Percentiles rank a stretch among this genome's conserved stretches.
Conservation (phyloP, 2,888 invertebrate genomes). For the Argyresthia albistria region DNA sequence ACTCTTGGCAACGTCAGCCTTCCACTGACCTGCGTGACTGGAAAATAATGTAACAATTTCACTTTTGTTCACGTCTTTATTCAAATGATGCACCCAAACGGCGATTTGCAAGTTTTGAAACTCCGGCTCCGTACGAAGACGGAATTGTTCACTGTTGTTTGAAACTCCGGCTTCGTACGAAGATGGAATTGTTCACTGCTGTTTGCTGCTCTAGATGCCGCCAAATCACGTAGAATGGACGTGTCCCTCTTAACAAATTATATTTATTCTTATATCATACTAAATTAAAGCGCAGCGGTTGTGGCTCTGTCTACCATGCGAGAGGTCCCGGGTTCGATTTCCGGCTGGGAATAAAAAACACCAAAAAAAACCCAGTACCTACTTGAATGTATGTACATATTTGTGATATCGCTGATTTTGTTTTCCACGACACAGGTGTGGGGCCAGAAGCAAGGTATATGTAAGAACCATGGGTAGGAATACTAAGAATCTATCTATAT, state of each 20-base stretch:
- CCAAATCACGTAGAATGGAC: not conserved
- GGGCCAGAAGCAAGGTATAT: too few species aligned
- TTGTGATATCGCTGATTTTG: too few species aligned
- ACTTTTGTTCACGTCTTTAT: conserved; percentile 41
- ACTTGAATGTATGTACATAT: too few species aligned
- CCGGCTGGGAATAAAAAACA: too few species aligned
- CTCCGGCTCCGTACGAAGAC: conserved; percentile 22
- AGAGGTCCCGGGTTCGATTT: too few species aligned
- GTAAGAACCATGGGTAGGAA: too few species aligned
- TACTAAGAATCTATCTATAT: too few species aligned
- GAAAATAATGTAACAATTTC: conserved; percentile 22
- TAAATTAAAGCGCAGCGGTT: too few species aligned
- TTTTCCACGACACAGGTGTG: too few species aligned
- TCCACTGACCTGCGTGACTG: conserved; percentile 8
- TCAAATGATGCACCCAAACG: conserved; percentile 29
- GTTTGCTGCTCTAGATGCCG: not conserved
- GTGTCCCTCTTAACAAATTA: not conserved
- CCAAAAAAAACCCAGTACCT: too few species aligned
- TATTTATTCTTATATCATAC: too few species aligned
- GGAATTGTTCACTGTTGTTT: not conserved
- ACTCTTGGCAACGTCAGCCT: conserved; percentile 1
- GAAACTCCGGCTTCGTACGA: conserved; percentile 31
- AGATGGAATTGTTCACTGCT: not conserved
- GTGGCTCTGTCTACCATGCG: too few species aligned
- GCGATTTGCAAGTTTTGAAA: conserved; percentile 34